These are phyloP conservation scores for Heterodera schachtii DNA, from an alignment of 1,140 invertebrate species.

Conservation along the genomic window DNA sequence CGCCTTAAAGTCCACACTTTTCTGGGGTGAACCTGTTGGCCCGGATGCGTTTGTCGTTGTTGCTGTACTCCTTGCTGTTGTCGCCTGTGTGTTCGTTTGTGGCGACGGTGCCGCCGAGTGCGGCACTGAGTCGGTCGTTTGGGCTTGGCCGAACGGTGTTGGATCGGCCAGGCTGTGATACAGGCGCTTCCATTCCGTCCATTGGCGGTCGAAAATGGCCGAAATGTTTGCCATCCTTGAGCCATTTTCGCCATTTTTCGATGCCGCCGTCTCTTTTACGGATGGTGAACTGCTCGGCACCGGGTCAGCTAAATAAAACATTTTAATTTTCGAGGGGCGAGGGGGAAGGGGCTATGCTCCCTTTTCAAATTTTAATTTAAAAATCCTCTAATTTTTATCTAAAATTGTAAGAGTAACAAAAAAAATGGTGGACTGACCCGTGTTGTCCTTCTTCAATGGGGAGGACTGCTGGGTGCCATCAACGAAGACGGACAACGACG, in stretches of 20 bases:
- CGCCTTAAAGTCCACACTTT: no score
- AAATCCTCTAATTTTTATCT: no score
- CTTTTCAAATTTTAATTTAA: no score
- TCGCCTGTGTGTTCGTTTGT: neutral
- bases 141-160: neutral
- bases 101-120: neutral
- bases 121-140: neutral
- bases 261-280: neutral
- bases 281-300: neutral
- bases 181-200: conserved; percentile 42
- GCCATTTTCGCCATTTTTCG: neutral
- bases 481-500: neutral
- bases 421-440: no score
- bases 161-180: conserved; percentile 4
- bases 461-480: neutral
- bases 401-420: no score
- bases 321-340: no score
- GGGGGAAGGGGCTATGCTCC: no score
- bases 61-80: conserved; percentile 8
- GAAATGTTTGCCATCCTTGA: conserved; percentile 32
- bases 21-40: no score
- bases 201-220: conserved; percentile 29
- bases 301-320: neutral
- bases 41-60: no score
- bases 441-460: no score